These are phyloP conservation scores for Exocentrus adspersus DNA, from an alignment of 2,888 invertebrate genomes.

Conservation along the genomic window DNA sequence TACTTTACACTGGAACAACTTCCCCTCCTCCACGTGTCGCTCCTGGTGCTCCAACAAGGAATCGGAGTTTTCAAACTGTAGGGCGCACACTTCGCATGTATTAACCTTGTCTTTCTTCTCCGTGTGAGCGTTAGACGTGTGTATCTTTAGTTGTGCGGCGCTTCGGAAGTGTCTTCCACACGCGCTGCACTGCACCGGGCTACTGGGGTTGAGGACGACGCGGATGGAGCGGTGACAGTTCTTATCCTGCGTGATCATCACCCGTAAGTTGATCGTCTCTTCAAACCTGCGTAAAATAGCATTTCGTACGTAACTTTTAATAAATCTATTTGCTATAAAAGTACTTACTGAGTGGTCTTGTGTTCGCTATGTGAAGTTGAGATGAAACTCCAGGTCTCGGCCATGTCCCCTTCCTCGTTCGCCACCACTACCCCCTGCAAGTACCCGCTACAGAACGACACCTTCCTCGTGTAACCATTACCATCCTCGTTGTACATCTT, in stretches of 20 bases:
- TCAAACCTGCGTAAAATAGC: too few relatives aligned
- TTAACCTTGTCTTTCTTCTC: neutral
- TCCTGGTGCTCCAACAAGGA: constrained; percentile 34
- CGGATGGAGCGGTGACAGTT: constrained; percentile 63
- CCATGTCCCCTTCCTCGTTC: constrained; percentile 29
- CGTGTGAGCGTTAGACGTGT: constrained; percentile 41
- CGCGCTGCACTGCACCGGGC: constrained; percentile 39
- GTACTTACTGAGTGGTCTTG: neutral
- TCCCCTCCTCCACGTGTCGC: constrained; percentile 31
- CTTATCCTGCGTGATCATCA: constrained; percentile 63
- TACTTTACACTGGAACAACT: constrained; percentile 57
- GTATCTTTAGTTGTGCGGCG: constrained; percentile 38
- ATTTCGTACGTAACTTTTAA: too few relatives aligned
- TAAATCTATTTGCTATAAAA: too few relatives aligned
- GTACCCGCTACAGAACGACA: constrained; percentile 51
- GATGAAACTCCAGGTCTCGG: constrained; percentile 47
- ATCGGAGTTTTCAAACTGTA: constrained; percentile 24
- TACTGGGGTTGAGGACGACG: constrained; percentile 56
- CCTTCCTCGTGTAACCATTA: constrained; percentile 36
- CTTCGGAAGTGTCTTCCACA: constrained; percentile 47
- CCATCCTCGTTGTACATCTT: constrained; percentile 31
- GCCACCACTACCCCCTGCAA: constrained; percentile 44
- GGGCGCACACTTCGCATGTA: constrained; percentile 39
- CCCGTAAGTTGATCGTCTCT: constrained; percentile 62
- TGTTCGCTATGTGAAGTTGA: constrained; percentile 43